These are phyloP conservation scores for Pammene aurita DNA, from an alignment of 2,888 invertebrate species.

Conservation along the genomic window DNA sequence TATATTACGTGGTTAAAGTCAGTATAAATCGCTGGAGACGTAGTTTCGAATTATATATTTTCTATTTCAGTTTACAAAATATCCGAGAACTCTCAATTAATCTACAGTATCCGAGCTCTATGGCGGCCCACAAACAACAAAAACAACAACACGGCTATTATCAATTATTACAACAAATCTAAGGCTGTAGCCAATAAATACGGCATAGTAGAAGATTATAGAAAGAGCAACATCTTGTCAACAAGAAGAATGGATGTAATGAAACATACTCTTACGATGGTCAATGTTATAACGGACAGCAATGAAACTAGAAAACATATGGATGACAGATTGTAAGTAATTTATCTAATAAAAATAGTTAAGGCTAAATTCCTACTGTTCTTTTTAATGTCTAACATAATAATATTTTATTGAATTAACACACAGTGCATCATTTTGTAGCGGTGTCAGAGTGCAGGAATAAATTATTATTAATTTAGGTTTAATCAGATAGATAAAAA, in stretches of 20 bases:
- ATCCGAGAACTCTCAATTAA: conserved; percentile 56
- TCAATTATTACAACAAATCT: conserved; percentile 9
- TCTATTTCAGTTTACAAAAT: conserved; percentile 68
- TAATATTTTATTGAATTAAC: too few species aligned
- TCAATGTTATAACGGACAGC: conserved; percentile 70
- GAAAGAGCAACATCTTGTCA: conserved; percentile 57
- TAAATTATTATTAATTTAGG: too few species aligned
- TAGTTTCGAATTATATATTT: background rate
- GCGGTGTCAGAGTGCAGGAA: too few species aligned
- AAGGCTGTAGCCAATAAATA: conserved; percentile 44
- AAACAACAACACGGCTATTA: conserved; percentile 21
- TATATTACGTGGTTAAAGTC: too few species aligned
- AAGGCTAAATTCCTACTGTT: too few species aligned
- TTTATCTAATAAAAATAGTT: too few species aligned
- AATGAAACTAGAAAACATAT: conserved; percentile 70
- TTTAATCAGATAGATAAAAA: too few species aligned
- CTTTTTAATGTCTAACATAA: too few species aligned
- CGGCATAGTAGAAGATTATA: conserved; percentile 62
- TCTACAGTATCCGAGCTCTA: conserved; percentile 56
- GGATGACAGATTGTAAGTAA: conserved; percentile 71
- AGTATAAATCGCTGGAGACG: too few species aligned
- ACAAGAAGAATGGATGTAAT: conserved; percentile 61
- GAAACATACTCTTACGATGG: conserved; percentile 63
- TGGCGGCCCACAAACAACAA: conserved; percentile 54
- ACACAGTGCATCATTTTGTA: too few species aligned